Base-by-base conservation (phyloP, 2,113 vertebrate genomes). In the Cinclus mexicanus region DNA sequence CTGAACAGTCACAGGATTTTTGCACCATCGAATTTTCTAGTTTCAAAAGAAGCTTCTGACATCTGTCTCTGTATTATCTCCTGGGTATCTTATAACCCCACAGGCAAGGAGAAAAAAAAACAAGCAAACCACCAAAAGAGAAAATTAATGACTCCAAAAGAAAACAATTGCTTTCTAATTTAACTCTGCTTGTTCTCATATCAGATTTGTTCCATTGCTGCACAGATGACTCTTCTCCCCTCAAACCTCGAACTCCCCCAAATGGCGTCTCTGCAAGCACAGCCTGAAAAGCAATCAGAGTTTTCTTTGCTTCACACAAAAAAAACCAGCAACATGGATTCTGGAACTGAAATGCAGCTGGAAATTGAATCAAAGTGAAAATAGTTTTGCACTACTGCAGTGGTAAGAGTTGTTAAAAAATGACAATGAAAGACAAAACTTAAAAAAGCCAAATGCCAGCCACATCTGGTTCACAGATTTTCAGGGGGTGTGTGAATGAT, bases 261-360 rank as follows among this genome's bases (percentile, higher is more conserved):
- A 53, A 83, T 1, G 5, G 52, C 47, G 87, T 64, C 6, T 4
- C 35, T 52, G 12, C 15, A 90, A 80, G 59, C 8, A 5, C 52
- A 93, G 71, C 19, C 60, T 83, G 64, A 92, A 80, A 94, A 93
- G 28, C 50, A 26, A 91, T 46, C 35, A 74, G 55, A 86, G 74
- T 57, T 78, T 20, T 74, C 67, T 71, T 46, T 35, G 63, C 53
- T 61, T 79, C 63, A 19, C 12, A 72, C 3, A 57, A n/a, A 60
- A 72, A 87, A 2, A 37, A 37, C 35, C 42, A 79, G 25, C 42
- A 86, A 55, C 20, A 37, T 4, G 9, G 71, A 67, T 60, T 67
- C 79, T 95, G 79, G 82, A 92, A 94, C 33, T 90, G 55, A 90
- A 94, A 90, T 17, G 20, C 44, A 90, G 52, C 39, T 81, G 60